Evolutionary conservation across 2,113 vertebrate genomes (phyloP), one percentile per base, ranked within the genome.

Genomic region (Crotalus horridus): DNA sequence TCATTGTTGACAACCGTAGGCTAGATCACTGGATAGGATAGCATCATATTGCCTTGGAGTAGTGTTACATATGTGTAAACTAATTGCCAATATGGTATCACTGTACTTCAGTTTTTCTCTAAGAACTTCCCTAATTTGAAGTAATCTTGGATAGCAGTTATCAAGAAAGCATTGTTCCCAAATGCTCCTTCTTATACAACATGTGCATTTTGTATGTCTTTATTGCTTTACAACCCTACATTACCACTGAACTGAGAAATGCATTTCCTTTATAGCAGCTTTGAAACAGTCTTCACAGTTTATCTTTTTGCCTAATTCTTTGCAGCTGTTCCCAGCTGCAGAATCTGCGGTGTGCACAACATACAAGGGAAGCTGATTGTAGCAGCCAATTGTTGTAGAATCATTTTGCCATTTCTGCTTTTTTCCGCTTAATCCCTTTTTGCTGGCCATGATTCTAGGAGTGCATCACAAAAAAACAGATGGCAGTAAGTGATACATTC

Each of bases 401-500:
- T 90, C 94, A 0, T 91, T 89, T 23, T 94, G 95, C 95, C 96
- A 95, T 95, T 95, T 88, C 95, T 92, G 95, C 95, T 95, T 94
- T 92, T 96, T 95, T 94, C 94, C 89, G 54, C 95, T 93, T 97
- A 97, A 97, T 97, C 97, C 97, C 93, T 56, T 93, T 59, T 64
- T 24, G 95, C 95, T 97, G 97, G 97, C 97, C 5, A 5, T 91
- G 2, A 85, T 93, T 96, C 95, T 89, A 85, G 43, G 94, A 92
- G 89, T 1, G 95, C 96, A 95, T 95, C 87, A 0, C 26, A 94
- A 92, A 96, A 51, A 96, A 97, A 97, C 97, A 97, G 97, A 97
- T 97, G 97, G 96, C 95, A 93, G 97, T 95, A 98, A 97, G 93
- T 26, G 97, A 98, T 97, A 93, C 39, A 51, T 74, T 93, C 90